These are phyloP conservation scores for Melanitta fusca DNA, from an alignment of 2,797 vertebrate species.

Conservation along the genomic window DNA sequence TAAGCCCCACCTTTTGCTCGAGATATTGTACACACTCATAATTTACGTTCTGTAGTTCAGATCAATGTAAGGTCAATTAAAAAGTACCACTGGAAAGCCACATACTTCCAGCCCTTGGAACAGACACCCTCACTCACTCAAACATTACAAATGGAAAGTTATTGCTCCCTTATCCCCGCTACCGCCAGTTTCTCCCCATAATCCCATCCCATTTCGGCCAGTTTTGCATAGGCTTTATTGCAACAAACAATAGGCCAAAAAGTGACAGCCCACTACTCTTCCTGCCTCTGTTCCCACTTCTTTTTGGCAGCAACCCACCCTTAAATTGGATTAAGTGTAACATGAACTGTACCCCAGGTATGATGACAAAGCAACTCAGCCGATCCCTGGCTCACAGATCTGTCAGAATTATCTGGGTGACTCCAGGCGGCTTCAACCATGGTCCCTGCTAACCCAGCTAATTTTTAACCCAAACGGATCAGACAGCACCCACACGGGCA, in stretches of 20 bases:
- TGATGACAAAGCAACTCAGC: constrained; percentile 6
- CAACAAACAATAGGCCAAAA: not conserved
- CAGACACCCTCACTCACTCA: not conserved
- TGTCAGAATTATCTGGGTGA: not conserved
- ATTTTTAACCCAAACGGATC: not conserved
- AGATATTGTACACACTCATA: not conserved
- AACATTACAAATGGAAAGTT: not conserved
- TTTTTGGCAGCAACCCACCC: not conserved
- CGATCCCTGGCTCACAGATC: not conserved
- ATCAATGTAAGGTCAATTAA: not conserved
- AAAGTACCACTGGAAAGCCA: not conserved
- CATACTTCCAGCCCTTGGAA: not conserved
- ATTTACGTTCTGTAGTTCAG: not conserved
- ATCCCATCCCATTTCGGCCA: not conserved
- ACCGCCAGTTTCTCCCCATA: not conserved
- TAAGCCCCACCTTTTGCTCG: not conserved
- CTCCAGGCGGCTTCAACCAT: not conserved
- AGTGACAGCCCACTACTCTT: not conserved
- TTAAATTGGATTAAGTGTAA: not conserved
- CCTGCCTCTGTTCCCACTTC: not conserved
- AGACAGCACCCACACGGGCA: not conserved
- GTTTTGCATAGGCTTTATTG: not conserved
- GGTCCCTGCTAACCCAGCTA: not conserved
- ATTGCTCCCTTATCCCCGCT: not conserved
- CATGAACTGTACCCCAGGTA: constrained; percentile 4